Evolutionary conservation across 2,888 invertebrate genomes (phyloP).

Genomic region (Odontomyia ornata): DNA sequence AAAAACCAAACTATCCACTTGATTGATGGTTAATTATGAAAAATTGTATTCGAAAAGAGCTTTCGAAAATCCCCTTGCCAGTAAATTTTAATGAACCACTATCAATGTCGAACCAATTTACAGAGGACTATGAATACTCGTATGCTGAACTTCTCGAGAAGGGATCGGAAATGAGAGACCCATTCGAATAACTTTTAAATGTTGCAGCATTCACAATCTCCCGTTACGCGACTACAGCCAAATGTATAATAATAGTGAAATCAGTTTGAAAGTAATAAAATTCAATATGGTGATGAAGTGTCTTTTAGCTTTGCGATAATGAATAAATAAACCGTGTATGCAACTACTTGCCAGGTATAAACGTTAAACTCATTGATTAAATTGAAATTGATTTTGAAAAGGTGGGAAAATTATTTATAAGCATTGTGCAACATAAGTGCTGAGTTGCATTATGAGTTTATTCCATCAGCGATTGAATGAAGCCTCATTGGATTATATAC

Average conservation of each 20-base stretch:
- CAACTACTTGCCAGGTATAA: no score
- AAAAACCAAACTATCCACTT: constrained; percentile 93
- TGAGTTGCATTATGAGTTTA: no score
- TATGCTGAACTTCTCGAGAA: constrained; percentile 88
- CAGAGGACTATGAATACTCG: constrained; percentile 99
- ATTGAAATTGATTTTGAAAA: no score
- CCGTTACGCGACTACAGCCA: constrained; percentile 84
- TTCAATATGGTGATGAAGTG: no score
- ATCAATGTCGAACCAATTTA: constrained; percentile 96
- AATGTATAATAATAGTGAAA: constrained; percentile 93
- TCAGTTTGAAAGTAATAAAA: no score
- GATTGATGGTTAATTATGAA: constrained; percentile 99
- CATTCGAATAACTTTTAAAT: constrained; percentile 92
- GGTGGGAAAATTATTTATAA: no score
- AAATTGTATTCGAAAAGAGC: constrained; percentile 99
- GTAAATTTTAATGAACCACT: constrained; percentile 99
- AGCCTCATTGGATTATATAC: no score
- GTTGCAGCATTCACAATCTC: constrained; percentile 96
- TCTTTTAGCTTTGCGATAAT: no score
- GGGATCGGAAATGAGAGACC: constrained; percentile 85
- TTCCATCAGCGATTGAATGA: no score
- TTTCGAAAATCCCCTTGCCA: constrained; percentile 99
- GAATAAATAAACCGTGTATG: no score
- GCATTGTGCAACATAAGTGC: no score
- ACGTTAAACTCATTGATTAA: no score